Evolutionary conservation across 2,113 vertebrate species (phyloP), one percentile per base, ranked within the genome.

Genomic region (Nothocercus julius): DNA sequence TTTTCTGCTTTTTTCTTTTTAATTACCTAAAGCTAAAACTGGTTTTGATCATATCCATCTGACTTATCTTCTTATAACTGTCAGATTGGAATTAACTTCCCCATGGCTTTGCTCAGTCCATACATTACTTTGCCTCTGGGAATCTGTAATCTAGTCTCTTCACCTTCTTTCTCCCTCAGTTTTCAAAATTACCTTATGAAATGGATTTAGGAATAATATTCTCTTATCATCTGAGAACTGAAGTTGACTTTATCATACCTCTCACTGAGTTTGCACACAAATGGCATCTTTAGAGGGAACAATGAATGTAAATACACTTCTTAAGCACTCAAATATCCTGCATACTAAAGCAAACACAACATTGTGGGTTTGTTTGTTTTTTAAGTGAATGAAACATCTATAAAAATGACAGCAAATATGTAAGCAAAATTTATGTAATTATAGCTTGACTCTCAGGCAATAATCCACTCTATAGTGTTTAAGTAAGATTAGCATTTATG

Each of bases 21-120:
- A 42, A 87, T 82, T 96, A 64, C 49, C 58, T 81, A 94, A 95
- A 87, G 38, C 24, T 45, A 87, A 85, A 92, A 68, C 66, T 66
- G 3, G 27, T 93, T 96, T 93, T 95, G 54, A 95, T 93, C 58
- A 40, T 64, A 94, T 87, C 70, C 9, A 77, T 92, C 61, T 85
- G 56, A 14, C 7, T 97, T 93, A 94, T 63, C 82, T 95, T 38
- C 92, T 97, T 97, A 92, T 80, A 93, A 82, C 18, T 70, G 5
- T 92, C 67, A 96, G 93, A 95, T 80, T 96, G 54, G 51, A 96
- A 96, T 94, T 91, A 78, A 44, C 91, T 93, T 93, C 80, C 59
- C 81, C 38, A 32, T 69, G 51, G 53, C 78, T 86, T 94, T 76
- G 22, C 82, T 91, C 63, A 47, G 76, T 66, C 32, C 78, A 44